These are phyloP conservation scores for Collichthys lucidus DNA, from an alignment of 2,113 vertebrate species.

Conservation along the genomic window DNA sequence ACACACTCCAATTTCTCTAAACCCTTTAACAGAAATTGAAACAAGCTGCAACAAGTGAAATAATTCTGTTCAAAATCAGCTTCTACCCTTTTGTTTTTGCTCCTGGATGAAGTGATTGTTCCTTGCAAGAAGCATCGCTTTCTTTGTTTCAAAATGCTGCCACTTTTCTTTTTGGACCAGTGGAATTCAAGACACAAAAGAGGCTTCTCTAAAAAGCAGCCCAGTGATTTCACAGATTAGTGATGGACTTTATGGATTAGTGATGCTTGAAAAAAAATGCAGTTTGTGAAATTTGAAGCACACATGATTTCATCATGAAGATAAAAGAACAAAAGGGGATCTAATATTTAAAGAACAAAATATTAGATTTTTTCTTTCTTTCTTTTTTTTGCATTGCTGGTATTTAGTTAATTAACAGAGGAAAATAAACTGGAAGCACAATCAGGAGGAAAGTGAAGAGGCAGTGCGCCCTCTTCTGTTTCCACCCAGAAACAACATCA, in stretches of 20 bases:
- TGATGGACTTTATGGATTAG: background rate
- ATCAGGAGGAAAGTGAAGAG: slow-evolving; percentile 10
- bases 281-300: background rate
- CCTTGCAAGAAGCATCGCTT: background rate
- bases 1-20: background rate
- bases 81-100: background rate
- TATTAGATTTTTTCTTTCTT: background rate
- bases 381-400: background rate
- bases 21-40: background rate
- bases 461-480: slow-evolving; percentile 82
- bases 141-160: background rate
- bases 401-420: slow-evolving; percentile 9
- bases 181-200: background rate
- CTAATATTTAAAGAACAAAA: background rate
- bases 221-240: background rate
- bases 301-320: background rate
- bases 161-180: background rate
- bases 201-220: background rate
- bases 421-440: background rate
- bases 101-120: background rate
- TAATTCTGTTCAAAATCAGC: background rate
- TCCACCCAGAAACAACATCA: slow-evolving; percentile 74
- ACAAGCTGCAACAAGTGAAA: slow-evolving; percentile 30
- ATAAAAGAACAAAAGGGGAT: background rate
- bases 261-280: background rate